Evolutionary conservation across 2,888 invertebrate genomes (phyloP).

Genomic region (Enchytraeus crypticus): DNA sequence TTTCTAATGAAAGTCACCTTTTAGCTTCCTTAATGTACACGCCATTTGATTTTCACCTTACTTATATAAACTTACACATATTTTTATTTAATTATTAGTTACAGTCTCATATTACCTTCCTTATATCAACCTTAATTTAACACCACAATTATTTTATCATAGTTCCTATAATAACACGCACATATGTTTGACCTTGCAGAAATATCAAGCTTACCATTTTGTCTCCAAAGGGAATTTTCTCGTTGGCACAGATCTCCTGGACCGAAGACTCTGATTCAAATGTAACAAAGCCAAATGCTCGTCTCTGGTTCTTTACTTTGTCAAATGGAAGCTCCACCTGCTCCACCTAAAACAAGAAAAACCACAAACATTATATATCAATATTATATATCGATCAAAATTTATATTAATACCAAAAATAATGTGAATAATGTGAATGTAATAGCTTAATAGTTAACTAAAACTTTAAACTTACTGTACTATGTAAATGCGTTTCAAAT

Average conservation of each 20-base stretch:
- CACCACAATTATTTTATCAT: no score
- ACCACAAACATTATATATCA: neutral
- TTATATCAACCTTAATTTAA: no score
- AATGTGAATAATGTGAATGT: no score
- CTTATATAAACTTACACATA: no score
- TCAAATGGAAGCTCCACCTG: constrained; percentile 95
- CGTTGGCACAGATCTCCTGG: constrained; percentile 67
- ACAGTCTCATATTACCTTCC: no score
- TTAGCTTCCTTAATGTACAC: no score
- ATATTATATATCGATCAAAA: neutral
- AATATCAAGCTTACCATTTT: constrained; percentile 67
- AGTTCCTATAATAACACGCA: no score
- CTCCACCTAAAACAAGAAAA: constrained; percentile 61
- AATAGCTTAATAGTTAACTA: neutral
- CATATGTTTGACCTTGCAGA: no score
- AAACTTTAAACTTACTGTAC: neutral
- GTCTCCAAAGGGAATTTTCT: constrained; percentile 83
- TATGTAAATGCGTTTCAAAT: neutral
- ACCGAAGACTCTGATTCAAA: constrained; percentile 91
- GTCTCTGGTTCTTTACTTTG: constrained; percentile 89
- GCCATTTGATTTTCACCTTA: no score
- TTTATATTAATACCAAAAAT: no score
- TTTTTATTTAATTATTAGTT: no score
- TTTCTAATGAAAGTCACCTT: no score
- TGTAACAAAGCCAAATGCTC: constrained; percentile 94